Conservation (phyloP, 2,797 vertebrate genomes). For the Balearica regulorum region DNA sequence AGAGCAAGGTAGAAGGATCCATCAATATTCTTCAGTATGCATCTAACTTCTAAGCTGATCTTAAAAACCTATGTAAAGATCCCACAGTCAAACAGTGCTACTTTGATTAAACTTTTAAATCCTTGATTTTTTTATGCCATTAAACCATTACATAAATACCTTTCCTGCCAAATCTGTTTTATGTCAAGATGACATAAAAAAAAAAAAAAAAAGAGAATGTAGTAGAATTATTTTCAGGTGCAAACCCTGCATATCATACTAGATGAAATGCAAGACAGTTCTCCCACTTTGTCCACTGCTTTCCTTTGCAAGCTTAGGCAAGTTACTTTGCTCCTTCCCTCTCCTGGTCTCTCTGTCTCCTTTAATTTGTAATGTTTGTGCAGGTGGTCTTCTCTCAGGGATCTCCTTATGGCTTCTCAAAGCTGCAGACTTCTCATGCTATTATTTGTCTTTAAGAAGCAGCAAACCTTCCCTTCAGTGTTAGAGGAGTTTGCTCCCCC, state of each 20-base stretch:
- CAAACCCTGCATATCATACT: neutral
- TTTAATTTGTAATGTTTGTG: neutral
- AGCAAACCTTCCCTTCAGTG: neutral
- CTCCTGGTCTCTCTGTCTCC: neutral
- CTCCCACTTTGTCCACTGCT: neutral
- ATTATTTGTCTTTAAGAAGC: neutral
- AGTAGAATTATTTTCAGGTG: conserved; percentile 6
- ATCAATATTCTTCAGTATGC: neutral
- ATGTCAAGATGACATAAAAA: neutral
- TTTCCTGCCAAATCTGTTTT: neutral
- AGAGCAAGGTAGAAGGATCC: neutral
- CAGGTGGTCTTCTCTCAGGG: neutral
- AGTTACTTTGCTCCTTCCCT: neutral
- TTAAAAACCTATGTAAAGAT: neutral
- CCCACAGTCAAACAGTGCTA: neutral
- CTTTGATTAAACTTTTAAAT: neutral
- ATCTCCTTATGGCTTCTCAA: neutral
- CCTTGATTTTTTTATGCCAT: neutral
- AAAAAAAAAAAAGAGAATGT: neutral
- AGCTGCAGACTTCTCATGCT: neutral
- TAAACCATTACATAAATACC: neutral
- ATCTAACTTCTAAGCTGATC: neutral
- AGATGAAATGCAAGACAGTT: neutral
- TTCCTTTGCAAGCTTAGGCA: neutral
- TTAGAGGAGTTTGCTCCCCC: neutral